These are phyloP conservation scores for Artemisiospiza belli DNA, from an alignment of 2,113 vertebrate species.

Conservation along the genomic window DNA sequence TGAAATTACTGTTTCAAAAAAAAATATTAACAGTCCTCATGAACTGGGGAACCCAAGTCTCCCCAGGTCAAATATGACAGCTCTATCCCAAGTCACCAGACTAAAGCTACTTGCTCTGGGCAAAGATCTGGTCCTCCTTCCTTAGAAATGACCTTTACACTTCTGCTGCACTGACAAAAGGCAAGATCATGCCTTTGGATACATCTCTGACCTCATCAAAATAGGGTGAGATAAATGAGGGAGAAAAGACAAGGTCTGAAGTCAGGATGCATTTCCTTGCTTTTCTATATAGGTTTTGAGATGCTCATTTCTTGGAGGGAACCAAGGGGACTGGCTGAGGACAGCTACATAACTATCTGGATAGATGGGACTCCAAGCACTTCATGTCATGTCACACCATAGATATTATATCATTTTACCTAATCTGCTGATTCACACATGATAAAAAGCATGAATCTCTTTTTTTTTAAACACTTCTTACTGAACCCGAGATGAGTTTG, in stretches of 20 bases:
- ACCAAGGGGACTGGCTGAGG: background rate
- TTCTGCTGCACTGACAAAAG: background rate
- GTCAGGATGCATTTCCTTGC: background rate
- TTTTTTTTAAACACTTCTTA: background rate
- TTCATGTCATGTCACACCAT: background rate
- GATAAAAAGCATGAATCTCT: accelerated
- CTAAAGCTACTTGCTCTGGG: background rate
- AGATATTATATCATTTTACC: background rate
- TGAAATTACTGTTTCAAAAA: background rate
- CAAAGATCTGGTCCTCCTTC: background rate
- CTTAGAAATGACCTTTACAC: background rate
- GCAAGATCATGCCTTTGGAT: background rate
- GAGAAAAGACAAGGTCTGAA: background rate
- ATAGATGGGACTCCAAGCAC: background rate
- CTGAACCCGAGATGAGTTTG: background rate
- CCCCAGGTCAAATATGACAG: background rate
- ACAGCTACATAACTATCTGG: background rate
- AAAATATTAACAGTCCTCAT: background rate
- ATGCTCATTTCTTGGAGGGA: background rate
- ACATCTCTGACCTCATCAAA: background rate
- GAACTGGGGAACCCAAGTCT: background rate
- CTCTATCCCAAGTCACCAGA: background rate
- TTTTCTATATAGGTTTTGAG: background rate
- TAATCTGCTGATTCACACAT: background rate
- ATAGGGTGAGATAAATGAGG: background rate